phyloP scores from a whole-genome alignment of 2,797 vertebrate species.

The Gobionotothen gibberifrons region DNA sequence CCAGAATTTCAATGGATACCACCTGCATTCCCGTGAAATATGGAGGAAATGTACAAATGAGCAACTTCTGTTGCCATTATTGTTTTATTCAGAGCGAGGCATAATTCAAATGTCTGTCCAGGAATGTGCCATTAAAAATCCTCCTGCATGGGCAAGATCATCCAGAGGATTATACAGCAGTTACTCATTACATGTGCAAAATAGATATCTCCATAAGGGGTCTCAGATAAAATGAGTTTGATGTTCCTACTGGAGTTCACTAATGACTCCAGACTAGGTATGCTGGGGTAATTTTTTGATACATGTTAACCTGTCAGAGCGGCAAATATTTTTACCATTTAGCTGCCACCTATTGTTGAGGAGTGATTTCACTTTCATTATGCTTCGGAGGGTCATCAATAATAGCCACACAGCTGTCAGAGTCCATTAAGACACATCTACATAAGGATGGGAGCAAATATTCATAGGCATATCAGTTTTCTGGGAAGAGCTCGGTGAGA shows the following conservation, averaged over 20 bases:
- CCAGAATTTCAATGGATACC: conserved; percentile 78
- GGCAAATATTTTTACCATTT: conserved; percentile 80
- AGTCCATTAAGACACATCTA: conserved; percentile 81
- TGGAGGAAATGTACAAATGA: conserved; percentile 60
- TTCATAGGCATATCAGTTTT: conserved; percentile 76
- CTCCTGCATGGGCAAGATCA: conserved; percentile 33
- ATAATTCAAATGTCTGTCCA: conserved; percentile 31
- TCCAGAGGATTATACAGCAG: conserved; percentile 48
- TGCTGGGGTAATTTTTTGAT: conserved; percentile 67
- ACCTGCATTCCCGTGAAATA: conserved; percentile 61
- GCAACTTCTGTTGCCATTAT: conserved; percentile 37
- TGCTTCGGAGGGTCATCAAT: conserved; percentile 78
- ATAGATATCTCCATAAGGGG: conserved; percentile 52
- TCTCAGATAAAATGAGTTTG: conserved; percentile 56
- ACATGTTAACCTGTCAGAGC: conserved; percentile 81
- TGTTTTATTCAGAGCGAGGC: conserved; percentile 44
- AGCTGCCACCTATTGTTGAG: conserved; percentile 79
- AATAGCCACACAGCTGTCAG: conserved; percentile 82
- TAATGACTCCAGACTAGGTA: conserved; percentile 65
- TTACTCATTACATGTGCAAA: conserved; percentile 51
- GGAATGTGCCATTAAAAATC: conserved; percentile 54
- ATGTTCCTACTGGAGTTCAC: conserved; percentile 51
- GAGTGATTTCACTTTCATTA: conserved; percentile 83
- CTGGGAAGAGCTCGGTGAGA: conserved; percentile 65
- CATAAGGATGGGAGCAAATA: conserved; percentile 75